Base-by-base conservation (phyloP, 2,888 invertebrate species). In the Idaea straminata region DNA sequence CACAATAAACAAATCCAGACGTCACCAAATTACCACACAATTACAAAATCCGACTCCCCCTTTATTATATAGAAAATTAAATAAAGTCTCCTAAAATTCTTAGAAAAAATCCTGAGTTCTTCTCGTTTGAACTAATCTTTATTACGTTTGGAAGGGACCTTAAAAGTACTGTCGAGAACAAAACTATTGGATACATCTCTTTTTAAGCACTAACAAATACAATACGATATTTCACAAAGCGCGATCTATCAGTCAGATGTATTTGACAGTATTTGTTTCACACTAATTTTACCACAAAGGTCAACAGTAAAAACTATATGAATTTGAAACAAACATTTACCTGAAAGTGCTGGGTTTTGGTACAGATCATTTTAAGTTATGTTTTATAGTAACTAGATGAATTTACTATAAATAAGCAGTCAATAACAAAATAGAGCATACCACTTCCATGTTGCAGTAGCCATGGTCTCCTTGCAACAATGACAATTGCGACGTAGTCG, bases 121-220 rank as follows among this genome's bases (percentile, higher is more conserved):
- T 74, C 73, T 73, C 69, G 70, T 72, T 72, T 72, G 70, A 72
- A 70, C 69, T 75, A 77, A 77, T 77, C 78, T 76, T 77, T 77
- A 77, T 78, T 77, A 73, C 72, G 76, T 78, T 77, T 76, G 69
- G 62, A 69, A 65, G 65, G 68, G 74, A 58, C 16, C 16, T 13
- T 47, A 13, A 7, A 47, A 47, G 47, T 47, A 47, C 47, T 47
- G 47, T 47, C 47, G 47, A 47, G 7, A 7, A 47, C 47, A 47
- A 47, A 10, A 47, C 7, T 10, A 47, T 4, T 47, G 13, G 47
- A 47, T 13, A 47, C 6, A 47, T 47, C 3, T 47, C 0, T 47
- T 13, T 13, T 13, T 4, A 47, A 10, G 4, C 7, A 47, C 3
- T 0, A 47, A 47, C 13, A 5, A 47, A 6, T 6, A 47, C 7